Base-by-base conservation (phyloP, 2,113 vertebrate genomes). In the Sinocyclocheilus grahami region DNA sequence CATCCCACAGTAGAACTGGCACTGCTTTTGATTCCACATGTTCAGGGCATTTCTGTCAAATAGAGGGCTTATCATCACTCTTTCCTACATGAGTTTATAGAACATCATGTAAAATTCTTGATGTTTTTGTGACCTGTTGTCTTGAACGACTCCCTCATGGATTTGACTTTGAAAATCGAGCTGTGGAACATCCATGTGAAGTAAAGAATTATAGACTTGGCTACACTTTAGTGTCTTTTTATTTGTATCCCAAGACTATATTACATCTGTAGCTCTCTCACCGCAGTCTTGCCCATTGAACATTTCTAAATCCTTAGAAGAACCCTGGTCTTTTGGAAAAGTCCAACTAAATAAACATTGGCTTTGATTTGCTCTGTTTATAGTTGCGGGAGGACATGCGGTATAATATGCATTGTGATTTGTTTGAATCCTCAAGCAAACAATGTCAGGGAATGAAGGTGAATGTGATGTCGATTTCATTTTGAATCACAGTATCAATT, bases 31-130 rank as follows among this genome's bases (percentile, higher is more conserved):
- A 65, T 22, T 46, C 37, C 78, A 90, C 67, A 87, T 69, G 80
- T 77, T 88, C 79, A 62, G 71, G 63, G 62, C 10, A 72, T 67
- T 62, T 88, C 27, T 89, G 85, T 88, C 82, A 67, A 46, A n/a
- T 51, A 85, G 77, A 42, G 60, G 78, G 72, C 74, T 89, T 55
- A 62, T 37, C n/a, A 79, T 80, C 58, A 78, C 71, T 42, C 51
- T 78, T 72, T 72, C 69, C 10, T n/a, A 22, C 69, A n/a, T 4
- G 1, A 78, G 69, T 87, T 77, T 71, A 51, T 33, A 65, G 14
- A 74, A 53, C n/a, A 24, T 58, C n/a, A 76, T 81, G 37, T 42
- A 81, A 60, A 51, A 55, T 77, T 85, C 60, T 78, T 86, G 39
- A 14, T 62, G 84, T 81, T 60, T 82, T 55, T 85, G 63, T 39